Evolutionary conservation across 2,113 vertebrate genomes (phyloP).

Genomic region (Cyanoliseus patagonus): DNA sequence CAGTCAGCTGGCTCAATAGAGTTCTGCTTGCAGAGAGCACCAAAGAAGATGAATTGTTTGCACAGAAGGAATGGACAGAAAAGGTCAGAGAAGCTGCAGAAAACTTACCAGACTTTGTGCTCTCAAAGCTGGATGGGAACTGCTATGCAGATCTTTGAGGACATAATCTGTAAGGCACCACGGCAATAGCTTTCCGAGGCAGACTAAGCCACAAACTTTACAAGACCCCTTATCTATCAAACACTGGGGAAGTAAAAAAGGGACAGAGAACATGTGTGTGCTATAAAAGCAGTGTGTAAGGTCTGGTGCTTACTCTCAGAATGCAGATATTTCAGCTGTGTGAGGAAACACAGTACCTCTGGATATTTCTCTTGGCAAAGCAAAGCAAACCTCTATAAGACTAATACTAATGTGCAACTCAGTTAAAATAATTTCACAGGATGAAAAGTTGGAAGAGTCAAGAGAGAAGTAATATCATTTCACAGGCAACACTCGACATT

Average conservation of each 20-base stretch:
- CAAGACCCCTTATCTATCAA: not conserved
- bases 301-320: not conserved
- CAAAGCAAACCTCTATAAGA: not conserved
- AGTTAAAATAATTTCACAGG: not conserved
- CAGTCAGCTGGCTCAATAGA: constrained; percentile 63
- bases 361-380: not conserved
- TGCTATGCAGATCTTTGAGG: not conserved
- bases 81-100: constrained; percentile 68
- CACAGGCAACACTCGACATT: not conserved
- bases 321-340: not conserved
- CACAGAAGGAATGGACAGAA: constrained; percentile 62
- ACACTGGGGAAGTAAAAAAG: not conserved
- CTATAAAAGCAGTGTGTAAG: not conserved
- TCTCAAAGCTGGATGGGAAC: constrained; percentile 28
- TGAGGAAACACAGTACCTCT: not conserved
- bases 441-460: not conserved
- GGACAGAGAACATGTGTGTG: not conserved
- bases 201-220: not conserved
- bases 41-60: constrained; percentile 75
- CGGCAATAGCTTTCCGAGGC: not conserved
- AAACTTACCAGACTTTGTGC: constrained; percentile 23
- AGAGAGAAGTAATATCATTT: not conserved
- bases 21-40: constrained; percentile 41
- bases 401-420: not conserved
- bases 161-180: not conserved